Percentiles rank a stretch among this genome's conserved stretches.
phyloP scores from a whole-genome alignment of 1,140 invertebrate species.

The Acromyrmex charruanus region DNA sequence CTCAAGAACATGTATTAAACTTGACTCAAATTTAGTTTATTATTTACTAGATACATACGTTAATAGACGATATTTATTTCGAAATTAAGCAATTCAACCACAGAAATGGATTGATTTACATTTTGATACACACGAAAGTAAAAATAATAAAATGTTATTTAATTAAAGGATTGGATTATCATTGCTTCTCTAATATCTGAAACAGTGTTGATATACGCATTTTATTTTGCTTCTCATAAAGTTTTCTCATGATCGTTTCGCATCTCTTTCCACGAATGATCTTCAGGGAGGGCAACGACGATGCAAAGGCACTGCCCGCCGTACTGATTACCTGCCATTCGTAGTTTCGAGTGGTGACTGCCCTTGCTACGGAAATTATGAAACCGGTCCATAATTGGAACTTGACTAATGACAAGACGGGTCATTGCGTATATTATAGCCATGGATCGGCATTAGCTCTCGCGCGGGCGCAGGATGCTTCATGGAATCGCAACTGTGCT shows the following conservation, averaged over 20 bases:
- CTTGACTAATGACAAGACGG: conserved; percentile 67
- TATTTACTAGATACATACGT: too few relatives aligned
- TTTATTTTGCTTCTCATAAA: conserved; percentile 12
- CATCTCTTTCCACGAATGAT: conserved; percentile 33
- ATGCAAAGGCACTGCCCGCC: conserved; percentile 14
- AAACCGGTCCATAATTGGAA: conserved; percentile 68
- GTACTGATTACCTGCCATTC: conserved; percentile 54
- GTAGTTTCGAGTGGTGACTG: conserved; percentile 59
- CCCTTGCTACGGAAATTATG: conserved; percentile 67
- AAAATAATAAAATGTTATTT: too few relatives aligned
- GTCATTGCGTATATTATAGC: conserved; percentile 62
- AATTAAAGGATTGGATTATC: too few relatives aligned
- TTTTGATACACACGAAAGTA: too few relatives aligned
- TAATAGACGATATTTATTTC: too few relatives aligned
- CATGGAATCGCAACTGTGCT: conserved; percentile 25
- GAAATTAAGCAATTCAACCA: too few relatives aligned
- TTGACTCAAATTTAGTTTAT: too few relatives aligned
- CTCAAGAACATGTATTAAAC: too few relatives aligned
- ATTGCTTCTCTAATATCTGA: too few relatives aligned
- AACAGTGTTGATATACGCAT: neutral
- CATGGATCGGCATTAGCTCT: conserved; percentile 51
- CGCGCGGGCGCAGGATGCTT: conserved; percentile 23
- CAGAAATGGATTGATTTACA: too few relatives aligned
- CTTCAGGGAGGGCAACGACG: conserved; percentile 5
- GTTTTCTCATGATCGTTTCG: conserved; percentile 8